phyloP scores from a whole-genome alignment of 2,888 invertebrate genomes.

The Melikaiella ostensackeni region DNA sequence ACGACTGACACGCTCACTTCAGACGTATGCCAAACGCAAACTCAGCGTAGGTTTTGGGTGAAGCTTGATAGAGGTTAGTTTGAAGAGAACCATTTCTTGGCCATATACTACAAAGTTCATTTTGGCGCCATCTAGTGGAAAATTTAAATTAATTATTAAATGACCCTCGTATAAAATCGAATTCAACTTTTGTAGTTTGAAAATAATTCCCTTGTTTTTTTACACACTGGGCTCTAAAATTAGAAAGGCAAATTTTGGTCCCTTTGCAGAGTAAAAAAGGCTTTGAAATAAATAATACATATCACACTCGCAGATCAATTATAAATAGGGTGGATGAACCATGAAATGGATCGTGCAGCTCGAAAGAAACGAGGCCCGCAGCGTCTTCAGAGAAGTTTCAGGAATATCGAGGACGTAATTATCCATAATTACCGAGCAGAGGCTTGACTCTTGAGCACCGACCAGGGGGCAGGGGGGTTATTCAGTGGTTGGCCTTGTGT shows the following conservation, averaged over 20 bases:
- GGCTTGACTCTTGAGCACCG: conserved; percentile 69
- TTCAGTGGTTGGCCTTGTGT: conserved; percentile 74
- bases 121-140: too few species aligned
- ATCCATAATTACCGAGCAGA: conserved; percentile 74
- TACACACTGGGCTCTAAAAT: neutral
- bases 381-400: conserved; percentile 68
- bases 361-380: conserved; percentile 62
- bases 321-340: conserved; percentile 61
- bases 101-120: too few species aligned
- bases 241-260: neutral
- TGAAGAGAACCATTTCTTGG: too few species aligned
- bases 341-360: conserved; percentile 57
- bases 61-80: too few species aligned
- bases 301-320: conserved; percentile 57
- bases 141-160: too few species aligned
- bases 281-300: conserved; percentile 25
- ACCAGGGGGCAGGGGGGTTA: conserved; percentile 71
- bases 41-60: too few species aligned
- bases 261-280: conserved; percentile 7
- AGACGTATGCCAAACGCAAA: too few species aligned
- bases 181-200: too few species aligned
- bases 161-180: too few species aligned
- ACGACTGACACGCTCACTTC: too few species aligned
- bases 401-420: conserved; percentile 76
- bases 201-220: too few species aligned